Evolutionary conservation across 2,888 invertebrate genomes (phyloP).

Genomic region (Drosophila greeni): DNA sequence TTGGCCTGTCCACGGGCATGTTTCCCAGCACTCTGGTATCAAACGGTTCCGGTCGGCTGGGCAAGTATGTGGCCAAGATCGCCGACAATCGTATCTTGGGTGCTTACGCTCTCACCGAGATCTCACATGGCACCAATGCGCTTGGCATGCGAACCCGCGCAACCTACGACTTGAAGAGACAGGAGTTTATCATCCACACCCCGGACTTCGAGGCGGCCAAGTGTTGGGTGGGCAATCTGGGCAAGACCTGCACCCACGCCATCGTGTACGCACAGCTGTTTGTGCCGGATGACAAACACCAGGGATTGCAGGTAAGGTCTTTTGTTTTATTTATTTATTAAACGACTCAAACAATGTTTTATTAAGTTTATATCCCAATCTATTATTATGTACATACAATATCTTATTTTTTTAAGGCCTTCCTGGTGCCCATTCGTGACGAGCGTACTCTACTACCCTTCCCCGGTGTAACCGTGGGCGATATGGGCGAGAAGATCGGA

Average conservation of each 20-base stretch:
- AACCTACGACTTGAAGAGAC: slow-evolving; percentile 85
- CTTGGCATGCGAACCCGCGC: slow-evolving; percentile 90
- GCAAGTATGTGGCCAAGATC: slow-evolving; percentile 79
- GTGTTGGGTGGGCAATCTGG: slow-evolving; percentile 86
- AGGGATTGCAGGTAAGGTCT: slow-evolving; percentile 83
- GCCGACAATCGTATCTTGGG: slow-evolving; percentile 81
- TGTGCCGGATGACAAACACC: slow-evolving; percentile 87
- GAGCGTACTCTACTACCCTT: slow-evolving; percentile 84
- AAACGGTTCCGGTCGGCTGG: slow-evolving; percentile 84
- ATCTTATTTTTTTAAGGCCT: slow-evolving; percentile 80
- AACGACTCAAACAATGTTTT: background rate
- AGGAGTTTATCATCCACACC: slow-evolving; percentile 86
- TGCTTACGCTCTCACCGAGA: slow-evolving; percentile 92
- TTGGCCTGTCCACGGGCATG: slow-evolving; percentile 83
- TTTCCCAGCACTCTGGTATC: slow-evolving; percentile 83
- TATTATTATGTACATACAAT: no score
- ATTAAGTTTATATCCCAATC: no score
- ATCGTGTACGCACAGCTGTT: slow-evolving; percentile 93
- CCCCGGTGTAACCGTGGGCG: slow-evolving; percentile 91
- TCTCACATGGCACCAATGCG: slow-evolving; percentile 94
- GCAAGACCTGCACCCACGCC: slow-evolving; percentile 90
- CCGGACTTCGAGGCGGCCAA: slow-evolving; percentile 89
- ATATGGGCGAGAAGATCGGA: slow-evolving; percentile 95
- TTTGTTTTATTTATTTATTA: background rate
- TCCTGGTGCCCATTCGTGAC: slow-evolving; percentile 92